Evolutionary conservation across 2,888 invertebrate genomes (phyloP), one percentile per base, ranked within the genome.

Genomic region (Ennomos erosarius): DNA sequence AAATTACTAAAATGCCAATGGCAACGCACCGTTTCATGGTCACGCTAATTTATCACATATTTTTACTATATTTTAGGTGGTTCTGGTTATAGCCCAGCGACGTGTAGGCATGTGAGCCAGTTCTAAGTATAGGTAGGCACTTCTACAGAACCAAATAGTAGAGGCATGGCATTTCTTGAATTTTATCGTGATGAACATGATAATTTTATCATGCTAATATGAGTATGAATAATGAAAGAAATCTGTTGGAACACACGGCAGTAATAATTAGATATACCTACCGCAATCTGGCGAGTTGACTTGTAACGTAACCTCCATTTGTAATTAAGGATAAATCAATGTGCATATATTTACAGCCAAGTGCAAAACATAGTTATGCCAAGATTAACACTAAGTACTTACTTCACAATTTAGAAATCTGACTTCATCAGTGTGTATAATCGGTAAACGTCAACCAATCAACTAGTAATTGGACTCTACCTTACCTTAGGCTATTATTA

Each of bases 391-490:
- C 16, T 8, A 8, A 42, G 9, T 16, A 2, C 1, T 2, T 26
- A 26, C 26, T 26, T 26, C 1, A 69, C 64, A 74, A 70, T 78
- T 70, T 81, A 73, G 76, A 77, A 78, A 76, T 72, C 73, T 65
- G 76, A 79, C 78, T 76, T 73, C 55, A 73, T 73, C 55, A 73
- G 83, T 82, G 80, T 86, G 84, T 82, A 83, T 82, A 85, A 85
- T 86, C 83, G 79, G 81, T 84, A 86, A 86, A 82, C 81, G 83
- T 81, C 75, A 76, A 76, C 79, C 83, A 81, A 85, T 81, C 76
- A 76, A 75, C 79, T 83, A 81, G 85, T 83, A 81, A 85, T 82
- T 78, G 78, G 82, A 81, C 81, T 76, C 78, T 75, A 69, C 59
- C 64, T 64, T 75, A 69, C 59, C 64, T 64, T 26, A 58, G 55